Conservation (phyloP, 2,888 invertebrate species). For the Ichneumoninae sp. region DNA sequence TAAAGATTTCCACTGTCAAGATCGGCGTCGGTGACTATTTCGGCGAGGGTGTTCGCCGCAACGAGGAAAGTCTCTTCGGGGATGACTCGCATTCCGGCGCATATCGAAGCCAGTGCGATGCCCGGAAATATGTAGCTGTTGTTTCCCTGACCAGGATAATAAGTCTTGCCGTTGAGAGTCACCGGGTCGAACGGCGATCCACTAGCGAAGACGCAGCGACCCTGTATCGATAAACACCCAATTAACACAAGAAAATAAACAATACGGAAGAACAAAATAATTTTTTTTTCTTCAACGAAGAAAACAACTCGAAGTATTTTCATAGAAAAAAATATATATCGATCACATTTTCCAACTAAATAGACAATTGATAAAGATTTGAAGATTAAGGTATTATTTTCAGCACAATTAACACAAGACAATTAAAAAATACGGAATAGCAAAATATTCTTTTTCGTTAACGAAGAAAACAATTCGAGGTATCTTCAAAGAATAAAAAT, state of each 20-base stretch:
- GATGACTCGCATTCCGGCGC: conserved; percentile 95
- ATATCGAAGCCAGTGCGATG: conserved; percentile 95
- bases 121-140: conserved; percentile 99
- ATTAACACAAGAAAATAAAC: conserved; percentile 35
- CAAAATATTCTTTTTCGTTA: not conserved
- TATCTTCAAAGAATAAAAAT: too few relatives aligned
- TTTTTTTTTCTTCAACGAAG: too few relatives aligned
- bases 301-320: too few relatives aligned
- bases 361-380: too few relatives aligned
- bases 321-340: too few relatives aligned
- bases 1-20: conserved; percentile 94
- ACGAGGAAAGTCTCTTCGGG: conserved; percentile 96
- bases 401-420: too few relatives aligned
- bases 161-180: conserved; percentile 91
- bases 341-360: too few relatives aligned
- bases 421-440: too few relatives aligned
- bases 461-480: too few relatives aligned
- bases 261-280: too few relatives aligned
- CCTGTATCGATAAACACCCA: conserved; percentile 85
- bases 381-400: too few relatives aligned
- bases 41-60: conserved; percentile 94
- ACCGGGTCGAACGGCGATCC: conserved; percentile 98
- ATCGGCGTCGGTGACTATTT: conserved; percentile 92
- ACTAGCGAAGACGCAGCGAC: conserved; percentile 96
- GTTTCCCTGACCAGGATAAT: conserved; percentile 98